phyloP scores from a whole-genome alignment of 64 coral and sea anemone species.

The Stylophora pistillata region DNA sequence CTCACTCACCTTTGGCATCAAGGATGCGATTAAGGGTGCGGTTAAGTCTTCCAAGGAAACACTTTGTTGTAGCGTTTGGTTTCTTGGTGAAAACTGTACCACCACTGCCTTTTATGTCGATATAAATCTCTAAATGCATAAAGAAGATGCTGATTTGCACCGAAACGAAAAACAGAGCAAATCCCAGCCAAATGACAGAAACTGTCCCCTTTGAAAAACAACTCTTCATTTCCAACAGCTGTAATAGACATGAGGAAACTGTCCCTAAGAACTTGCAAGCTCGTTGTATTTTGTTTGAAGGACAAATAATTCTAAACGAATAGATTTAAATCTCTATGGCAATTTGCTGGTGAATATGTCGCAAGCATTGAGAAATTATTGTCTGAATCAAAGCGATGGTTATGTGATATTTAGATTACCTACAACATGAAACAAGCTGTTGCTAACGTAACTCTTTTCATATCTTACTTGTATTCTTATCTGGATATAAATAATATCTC shows the following conservation, averaged over 20 bases:
- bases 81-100: neutral
- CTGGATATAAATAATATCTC: no score
- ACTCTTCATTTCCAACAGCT: neutral
- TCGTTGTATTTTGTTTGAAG: neutral
- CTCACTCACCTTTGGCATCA: no score
- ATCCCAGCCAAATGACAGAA: neutral
- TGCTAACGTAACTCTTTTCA: no score
- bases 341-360: no score
- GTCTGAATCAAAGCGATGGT: no score
- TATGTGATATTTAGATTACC: no score
- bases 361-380: no score
- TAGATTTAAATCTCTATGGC: no score
- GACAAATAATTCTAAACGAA: neutral
- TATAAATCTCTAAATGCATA: neutral
- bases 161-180: neutral
- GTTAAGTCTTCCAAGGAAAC: neutral
- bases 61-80: neutral
- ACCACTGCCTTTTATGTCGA: neutral
- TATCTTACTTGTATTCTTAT: no score
- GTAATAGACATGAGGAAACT: neutral
- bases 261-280: neutral
- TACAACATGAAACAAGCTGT: no score
- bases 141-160: conserved; percentile 24
- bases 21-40: no score
- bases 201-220: neutral